Percentiles rank a stretch among this genome's conserved stretches.
phyloP scores from a whole-genome alignment of 1,140 invertebrate species.

The Habropoda laboriosa region DNA sequence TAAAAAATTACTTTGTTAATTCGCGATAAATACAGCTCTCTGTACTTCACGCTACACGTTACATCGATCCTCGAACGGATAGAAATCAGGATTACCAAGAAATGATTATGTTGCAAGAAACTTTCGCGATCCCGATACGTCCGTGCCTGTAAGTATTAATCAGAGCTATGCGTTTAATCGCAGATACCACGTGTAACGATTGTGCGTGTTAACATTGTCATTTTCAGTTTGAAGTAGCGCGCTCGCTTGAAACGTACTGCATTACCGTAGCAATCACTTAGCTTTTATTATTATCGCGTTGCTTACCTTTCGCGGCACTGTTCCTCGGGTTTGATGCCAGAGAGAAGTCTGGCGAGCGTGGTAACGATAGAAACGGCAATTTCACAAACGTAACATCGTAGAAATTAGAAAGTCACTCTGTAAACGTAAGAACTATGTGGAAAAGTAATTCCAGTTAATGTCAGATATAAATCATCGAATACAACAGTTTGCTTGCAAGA shows the following conservation, averaged over 20 bases:
- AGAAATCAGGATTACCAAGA: too few relatives aligned
- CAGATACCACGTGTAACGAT: too few relatives aligned
- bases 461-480: not conserved
- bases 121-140: too few relatives aligned
- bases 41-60: too few relatives aligned
- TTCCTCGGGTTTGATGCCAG: not conserved
- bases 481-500: not conserved
- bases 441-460: slow-evolving; percentile 1
- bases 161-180: too few relatives aligned
- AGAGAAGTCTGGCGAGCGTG: not conserved
- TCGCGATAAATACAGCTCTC: too few relatives aligned
- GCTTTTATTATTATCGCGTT: slow-evolving; percentile 1
- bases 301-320: not conserved
- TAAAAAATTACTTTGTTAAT: too few relatives aligned
- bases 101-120: too few relatives aligned
- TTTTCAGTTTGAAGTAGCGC: too few relatives aligned
- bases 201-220: not conserved
- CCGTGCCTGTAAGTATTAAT: too few relatives aligned
- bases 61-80: too few relatives aligned
- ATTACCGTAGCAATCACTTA: not conserved
- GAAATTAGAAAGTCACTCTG: slow-evolving; percentile 29
- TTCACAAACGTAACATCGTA: slow-evolving; percentile 13
- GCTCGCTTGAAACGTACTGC: not conserved
- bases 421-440: slow-evolving; percentile 3
- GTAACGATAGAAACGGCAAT: not conserved